Evolutionary conservation across 2,113 vertebrate species (phyloP).

Genomic region (Oncorhynchus nerka): DNA sequence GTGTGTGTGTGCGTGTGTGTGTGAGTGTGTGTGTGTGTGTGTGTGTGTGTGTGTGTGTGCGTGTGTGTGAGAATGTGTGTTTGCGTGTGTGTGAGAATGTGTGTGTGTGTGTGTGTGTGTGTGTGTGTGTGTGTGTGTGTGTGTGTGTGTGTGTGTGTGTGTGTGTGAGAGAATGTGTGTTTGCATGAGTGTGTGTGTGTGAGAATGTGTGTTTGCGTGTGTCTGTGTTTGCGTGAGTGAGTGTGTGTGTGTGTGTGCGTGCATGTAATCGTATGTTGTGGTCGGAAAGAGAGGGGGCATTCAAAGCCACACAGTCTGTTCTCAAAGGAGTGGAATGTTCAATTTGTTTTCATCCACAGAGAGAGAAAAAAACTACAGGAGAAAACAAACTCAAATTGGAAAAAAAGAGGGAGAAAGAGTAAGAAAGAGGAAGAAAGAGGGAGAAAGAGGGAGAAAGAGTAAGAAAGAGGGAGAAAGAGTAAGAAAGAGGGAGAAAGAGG

Average conservation of each 20-base stretch:
- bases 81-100: constrained; percentile 5
- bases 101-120: background rate
- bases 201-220: background rate
- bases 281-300: constrained; percentile 21
- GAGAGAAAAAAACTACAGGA: background rate
- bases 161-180: background rate
- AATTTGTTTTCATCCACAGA: constrained; percentile 35
- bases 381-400: constrained; percentile 1
- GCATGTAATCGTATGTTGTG: constrained; percentile 29
- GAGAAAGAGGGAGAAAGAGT: background rate
- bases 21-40: background rate
- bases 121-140: background rate
- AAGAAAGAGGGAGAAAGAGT: background rate
- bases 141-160: background rate
- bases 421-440: background rate
- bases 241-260: background rate
- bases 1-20: background rate
- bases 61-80: constrained; percentile 9
- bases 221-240: constrained; percentile 13
- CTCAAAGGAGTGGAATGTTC: constrained; percentile 32
- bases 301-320: constrained; percentile 41
- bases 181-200: background rate
- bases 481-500: background rate
- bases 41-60: constrained; percentile 15
- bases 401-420: background rate